Base-by-base conservation (phyloP, 2,888 invertebrate species). In the Trachelus troglodyta region DNA sequence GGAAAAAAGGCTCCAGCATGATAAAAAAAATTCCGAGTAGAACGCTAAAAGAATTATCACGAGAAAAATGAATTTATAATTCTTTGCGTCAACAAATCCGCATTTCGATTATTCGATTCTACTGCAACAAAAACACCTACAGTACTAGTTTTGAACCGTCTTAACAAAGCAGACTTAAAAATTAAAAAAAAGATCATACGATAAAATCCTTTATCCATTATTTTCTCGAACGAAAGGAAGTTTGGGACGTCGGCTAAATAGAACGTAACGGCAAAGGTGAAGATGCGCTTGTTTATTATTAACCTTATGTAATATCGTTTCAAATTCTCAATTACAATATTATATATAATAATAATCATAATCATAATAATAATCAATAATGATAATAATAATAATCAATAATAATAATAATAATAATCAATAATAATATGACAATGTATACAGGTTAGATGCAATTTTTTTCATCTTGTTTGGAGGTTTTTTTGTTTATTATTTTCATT, bases 261-360 rank as follows among this genome's bases (percentile, higher is more conserved):
- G 77, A 79, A 75, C 69, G 74, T 73, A 69, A 74, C 79, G 77
- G 79, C 85, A 86, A 88, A 85, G 85, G 85, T 91, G 89, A 91
- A 90, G 91, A 90, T 91, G 90, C 88, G 87, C 89, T 91, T 91
- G 89, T 91, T 91, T 91, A 91, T 91, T 91, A 90, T 90, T 91
- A 91, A 91, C 87, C 90, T 91, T 91, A 91, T 90, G 89, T 90
- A 90, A 90, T 91, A 91, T 91, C 88, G 89, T 90, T 91, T 91
- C 87, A 90, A 91, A 90, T 90, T 89, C 89, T 91, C 90, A 91
- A 90, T 91, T 91, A 91, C 90, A 91, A 90, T 91, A 90, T 91
- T 89, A 90, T 90, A 76, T 77, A 90, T 89, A 88, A 88, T 87
- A 85, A 89, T 88, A 87, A 88, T 89, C 85, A 87, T 88, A 83